Evolutionary conservation across 2,888 invertebrate species (phyloP).

Genomic region (Harmothoe impar): DNA sequence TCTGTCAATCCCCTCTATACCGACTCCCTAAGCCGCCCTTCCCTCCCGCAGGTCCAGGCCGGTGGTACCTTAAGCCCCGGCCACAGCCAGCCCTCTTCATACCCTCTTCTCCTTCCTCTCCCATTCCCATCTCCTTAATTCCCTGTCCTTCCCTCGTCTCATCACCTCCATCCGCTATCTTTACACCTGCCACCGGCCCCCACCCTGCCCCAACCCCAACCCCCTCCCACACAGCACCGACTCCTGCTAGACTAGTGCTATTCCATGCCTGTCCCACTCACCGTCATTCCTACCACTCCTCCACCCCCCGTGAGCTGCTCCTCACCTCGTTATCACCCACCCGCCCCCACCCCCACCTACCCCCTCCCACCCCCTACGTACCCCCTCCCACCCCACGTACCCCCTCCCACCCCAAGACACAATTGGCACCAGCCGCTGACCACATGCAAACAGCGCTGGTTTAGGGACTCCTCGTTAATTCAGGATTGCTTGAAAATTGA

Average conservation of each 20-base stretch:
- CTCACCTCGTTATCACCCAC: no score
- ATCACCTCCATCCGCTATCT: not conserved
- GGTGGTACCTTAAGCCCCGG: not conserved
- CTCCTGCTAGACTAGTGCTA: not conserved
- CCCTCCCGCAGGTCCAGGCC: not conserved
- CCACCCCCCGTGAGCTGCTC: no score
- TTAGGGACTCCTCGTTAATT: not conserved
- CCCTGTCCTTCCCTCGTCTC: not conserved
- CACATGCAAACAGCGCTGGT: not conserved
- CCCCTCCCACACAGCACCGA: not conserved
- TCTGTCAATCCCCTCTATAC: constrained; percentile 37
- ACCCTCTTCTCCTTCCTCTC: not conserved
- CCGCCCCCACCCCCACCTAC: no score
- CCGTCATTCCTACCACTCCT: no score
- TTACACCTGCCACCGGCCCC: not conserved
- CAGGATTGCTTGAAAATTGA: constrained; percentile 1
- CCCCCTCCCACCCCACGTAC: no score
- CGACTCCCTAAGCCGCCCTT: constrained; percentile 26
- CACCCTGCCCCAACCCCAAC: not conserved
- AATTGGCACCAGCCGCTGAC: not conserved
- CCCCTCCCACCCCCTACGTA: no score
- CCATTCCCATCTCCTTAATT: not conserved
- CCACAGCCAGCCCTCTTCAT: not conserved
- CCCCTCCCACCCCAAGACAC: not conserved
- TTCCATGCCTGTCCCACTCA: no score